A percentile compares a stretch with the other conserved stretches of the same genome.
These are phyloP conservation scores for Fragum sueziense DNA, from an alignment of 2,888 invertebrate genomes.

Conservation along the genomic window DNA sequence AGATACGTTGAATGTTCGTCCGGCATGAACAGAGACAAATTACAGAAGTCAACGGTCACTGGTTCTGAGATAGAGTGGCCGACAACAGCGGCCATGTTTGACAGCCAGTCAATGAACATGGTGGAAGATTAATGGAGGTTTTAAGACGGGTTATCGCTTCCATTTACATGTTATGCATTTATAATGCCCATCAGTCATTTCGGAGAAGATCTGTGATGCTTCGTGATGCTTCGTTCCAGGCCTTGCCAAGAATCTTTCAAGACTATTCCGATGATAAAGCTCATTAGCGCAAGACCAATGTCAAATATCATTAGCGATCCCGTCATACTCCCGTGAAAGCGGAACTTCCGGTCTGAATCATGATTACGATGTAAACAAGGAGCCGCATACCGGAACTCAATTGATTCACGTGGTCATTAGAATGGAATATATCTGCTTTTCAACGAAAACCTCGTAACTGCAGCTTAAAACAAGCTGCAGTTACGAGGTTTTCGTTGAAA, in stretches of 20 bases:
- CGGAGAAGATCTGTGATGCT: too few relatives aligned
- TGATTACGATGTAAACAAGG: background rate
- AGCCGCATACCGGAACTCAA: background rate
- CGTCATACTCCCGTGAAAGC: constrained; percentile 14
- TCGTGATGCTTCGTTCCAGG: background rate
- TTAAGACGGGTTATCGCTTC: constrained; percentile 26
- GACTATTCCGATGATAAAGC: constrained; percentile 14
- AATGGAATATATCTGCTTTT: background rate
- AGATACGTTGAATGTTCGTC: constrained; percentile 9
- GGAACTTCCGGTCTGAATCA: constrained; percentile 6
- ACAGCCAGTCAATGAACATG: constrained; percentile 13
- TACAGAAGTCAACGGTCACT: constrained; percentile 25
- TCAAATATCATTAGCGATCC: constrained; percentile 17
- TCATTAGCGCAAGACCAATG: constrained; percentile 23
- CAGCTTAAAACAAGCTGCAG: too few relatives aligned
- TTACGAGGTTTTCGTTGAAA: too few relatives aligned
- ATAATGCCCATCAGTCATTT: constrained; percentile 19
- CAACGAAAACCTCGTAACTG: too few relatives aligned
- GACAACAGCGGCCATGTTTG: constrained; percentile 21
- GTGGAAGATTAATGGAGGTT: constrained; percentile 22
- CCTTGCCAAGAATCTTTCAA: constrained; percentile 15
- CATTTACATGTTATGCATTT: constrained; percentile 28
- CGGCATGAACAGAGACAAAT: constrained; percentile 20
- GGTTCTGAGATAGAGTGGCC: constrained; percentile 11
- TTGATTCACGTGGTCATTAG: background rate